Base-by-base conservation (phyloP, 1,140 invertebrate genomes). In the Lutraria rhynchaena region DNA sequence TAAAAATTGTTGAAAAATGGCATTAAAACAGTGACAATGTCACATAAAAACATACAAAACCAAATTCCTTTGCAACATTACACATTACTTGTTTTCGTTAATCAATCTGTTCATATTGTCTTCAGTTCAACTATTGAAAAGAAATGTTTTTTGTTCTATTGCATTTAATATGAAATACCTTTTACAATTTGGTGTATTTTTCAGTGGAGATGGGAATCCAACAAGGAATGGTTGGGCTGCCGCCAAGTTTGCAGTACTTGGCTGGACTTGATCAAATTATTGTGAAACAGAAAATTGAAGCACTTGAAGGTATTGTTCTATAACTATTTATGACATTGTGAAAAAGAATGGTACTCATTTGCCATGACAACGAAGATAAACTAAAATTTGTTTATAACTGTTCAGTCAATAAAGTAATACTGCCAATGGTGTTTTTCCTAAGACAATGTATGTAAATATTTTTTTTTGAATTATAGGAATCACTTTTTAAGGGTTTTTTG, bases 221-320 rank as follows among this genome's bases (percentile, higher is more conserved):
- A 22, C 61, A 11, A 44, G 37, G n/a, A 3, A 41, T 37, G 51
- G 51, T 7, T 3, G 51, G 60, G 1, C 51, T 78, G 24, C 75
- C 75, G 3, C 41, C 75, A 3, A 65, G 75, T 57, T 41, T 78
- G 3, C 61, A 78, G 22, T 78, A 78, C 29, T 60, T 78, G 49
- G 51, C 61, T 2, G 49, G 58, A 3, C 44, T 78, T 1, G 75
- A 78, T 49, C 61, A 78, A 33, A 27, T 78, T n/a, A 65, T 67
- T 24, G 29, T 78, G 46, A 67, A 41, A 44, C 75, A 78, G 49
- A 78, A 78, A 22, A 53, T 67, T 0, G 75, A 78, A 37, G 15
- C 44, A 15, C 63, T 78, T 19, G 75, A 78, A 58, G 46, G 75
- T 78, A 69, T 19, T n/a, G n/a, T n/a, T n/a, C n/a, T n/a, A n/a